Conservation (phyloP, 2,888 invertebrate genomes). For the Drosophila mayaguana region DNA sequence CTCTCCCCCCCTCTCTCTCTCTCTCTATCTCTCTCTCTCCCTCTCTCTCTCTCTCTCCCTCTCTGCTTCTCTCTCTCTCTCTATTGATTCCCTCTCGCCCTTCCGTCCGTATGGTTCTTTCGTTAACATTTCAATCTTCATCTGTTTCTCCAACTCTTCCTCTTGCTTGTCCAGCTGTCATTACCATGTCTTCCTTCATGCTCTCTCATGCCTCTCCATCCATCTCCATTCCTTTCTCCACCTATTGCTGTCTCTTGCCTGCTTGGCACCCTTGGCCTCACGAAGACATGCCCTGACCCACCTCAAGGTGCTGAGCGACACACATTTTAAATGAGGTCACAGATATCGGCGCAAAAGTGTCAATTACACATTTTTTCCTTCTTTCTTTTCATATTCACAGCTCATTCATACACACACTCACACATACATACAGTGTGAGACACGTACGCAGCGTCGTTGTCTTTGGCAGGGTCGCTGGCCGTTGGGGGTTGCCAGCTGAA, state of each 20-base stretch:
- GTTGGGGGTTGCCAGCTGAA: conserved; percentile 28
- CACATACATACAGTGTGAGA: conserved; percentile 3
- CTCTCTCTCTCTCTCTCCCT: neutral
- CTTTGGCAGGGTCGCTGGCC: conserved; percentile 49
- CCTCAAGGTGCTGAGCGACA: conserved; percentile 70
- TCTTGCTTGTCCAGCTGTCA: neutral
- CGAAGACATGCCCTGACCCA: conserved; percentile 70
- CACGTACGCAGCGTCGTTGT: conserved; percentile 15
- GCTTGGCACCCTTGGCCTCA: conserved; percentile 35
- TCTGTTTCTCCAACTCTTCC: neutral
- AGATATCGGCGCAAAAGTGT: conserved; percentile 77
- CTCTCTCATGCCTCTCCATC: neutral
- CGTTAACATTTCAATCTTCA: neutral
- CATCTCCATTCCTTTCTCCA: neutral
- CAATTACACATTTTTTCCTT: conserved; percentile 73
- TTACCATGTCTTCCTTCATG: too few species aligned
- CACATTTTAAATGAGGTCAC: conserved; percentile 79
- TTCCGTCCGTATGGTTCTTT: neutral
- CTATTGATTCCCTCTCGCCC: neutral
- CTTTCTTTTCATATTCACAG: conserved; percentile 14
- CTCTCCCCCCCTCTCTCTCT: neutral
- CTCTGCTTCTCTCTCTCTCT: neutral
- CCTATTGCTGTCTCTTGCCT: neutral
- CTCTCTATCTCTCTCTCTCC: neutral
- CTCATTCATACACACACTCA: conserved; percentile 14